Evolutionary conservation across 2,113 vertebrate species (phyloP), one percentile per base, ranked within the genome.

Genomic region (Cathartes aura): DNA sequence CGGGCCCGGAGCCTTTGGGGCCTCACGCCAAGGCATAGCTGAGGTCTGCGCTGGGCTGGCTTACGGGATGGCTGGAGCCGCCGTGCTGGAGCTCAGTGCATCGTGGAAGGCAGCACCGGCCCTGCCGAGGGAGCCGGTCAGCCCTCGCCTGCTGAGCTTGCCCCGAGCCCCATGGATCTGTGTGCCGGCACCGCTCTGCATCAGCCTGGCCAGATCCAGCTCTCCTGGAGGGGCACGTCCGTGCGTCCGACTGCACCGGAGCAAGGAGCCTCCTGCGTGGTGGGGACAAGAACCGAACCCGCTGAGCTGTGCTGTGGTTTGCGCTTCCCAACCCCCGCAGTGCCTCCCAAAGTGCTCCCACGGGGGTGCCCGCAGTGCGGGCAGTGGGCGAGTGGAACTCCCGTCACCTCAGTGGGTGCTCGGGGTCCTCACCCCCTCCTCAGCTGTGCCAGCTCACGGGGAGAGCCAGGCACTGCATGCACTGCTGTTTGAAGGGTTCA

Each of bases 331-430:
- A 1, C 12, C 27, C 24, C 3, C 0, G 21, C 0, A 5, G 23
- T 48, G 42, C 11, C 20, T 11, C 55, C 5, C 0, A 0, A 32
- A 14, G 24, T 0, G 1, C 19, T 64, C 4, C 55, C 4, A 0
- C 19, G 29, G 68, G 34, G n/a, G 9, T 38, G n/a, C 50, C 30
- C 3, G 1, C 2, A 1, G 62, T 5, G 38, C 1, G 18, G 40
- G 34, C 36, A 18, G 30, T 7, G 34, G 24, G 43, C 4, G 15
- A 24, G 22, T 2, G 3, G n/a, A 60, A 40, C 47, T 11, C 19
- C 16, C 2, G 1, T 45, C 43, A 24, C 47, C 38, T 55, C 3
- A 0, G 7, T 8, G 84, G 32, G 40, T 36, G 7, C 23, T 5
- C 0, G 2, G 16, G 24, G 42, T 71, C 38, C 74, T 92, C 8